A percentile compares a stretch with the other conserved stretches of the same genome.
Conservation (phyloP, 2,113 vertebrate genomes). For the Tyto alba region DNA sequence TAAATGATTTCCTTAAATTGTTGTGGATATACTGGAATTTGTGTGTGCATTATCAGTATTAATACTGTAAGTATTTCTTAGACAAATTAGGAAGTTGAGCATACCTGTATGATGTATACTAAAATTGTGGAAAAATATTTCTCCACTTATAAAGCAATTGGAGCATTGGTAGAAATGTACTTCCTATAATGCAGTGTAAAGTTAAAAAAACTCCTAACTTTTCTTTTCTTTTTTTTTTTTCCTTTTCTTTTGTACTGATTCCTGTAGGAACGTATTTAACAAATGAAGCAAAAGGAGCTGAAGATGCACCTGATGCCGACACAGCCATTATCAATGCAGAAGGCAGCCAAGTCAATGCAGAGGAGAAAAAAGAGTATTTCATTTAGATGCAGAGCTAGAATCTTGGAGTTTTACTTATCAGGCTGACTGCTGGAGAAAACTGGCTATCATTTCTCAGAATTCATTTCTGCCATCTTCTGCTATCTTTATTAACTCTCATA, state of each 20-base stretch:
- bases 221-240: not conserved
- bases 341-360: constrained; percentile 96
- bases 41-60: not conserved
- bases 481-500: constrained; percentile 74
- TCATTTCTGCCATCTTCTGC: constrained; percentile 75
- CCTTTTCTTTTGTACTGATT: constrained; percentile 38
- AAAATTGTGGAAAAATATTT: not conserved
- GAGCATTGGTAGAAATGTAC: not conserved
- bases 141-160: not conserved
- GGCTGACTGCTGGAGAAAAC: constrained; percentile 82
- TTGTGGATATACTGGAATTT: not conserved
- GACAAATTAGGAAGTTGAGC: not conserved
- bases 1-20: not conserved
- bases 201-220: not conserved
- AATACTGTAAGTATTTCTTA: not conserved
- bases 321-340: constrained; percentile 99
- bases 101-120: not conserved
- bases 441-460: constrained; percentile 77
- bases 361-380: constrained; percentile 99
- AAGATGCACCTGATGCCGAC: constrained; percentile 96
- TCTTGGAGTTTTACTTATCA: constrained; percentile 75
- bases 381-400: constrained; percentile 88
- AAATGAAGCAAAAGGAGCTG: constrained; percentile 98
- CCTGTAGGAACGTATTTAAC: constrained; percentile 95
- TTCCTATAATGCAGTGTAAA: not conserved